Percentiles rank a stretch among this genome's conserved stretches.
Conservation (phyloP, 2,888 invertebrate species). For the Mythimna albipuncta region DNA sequence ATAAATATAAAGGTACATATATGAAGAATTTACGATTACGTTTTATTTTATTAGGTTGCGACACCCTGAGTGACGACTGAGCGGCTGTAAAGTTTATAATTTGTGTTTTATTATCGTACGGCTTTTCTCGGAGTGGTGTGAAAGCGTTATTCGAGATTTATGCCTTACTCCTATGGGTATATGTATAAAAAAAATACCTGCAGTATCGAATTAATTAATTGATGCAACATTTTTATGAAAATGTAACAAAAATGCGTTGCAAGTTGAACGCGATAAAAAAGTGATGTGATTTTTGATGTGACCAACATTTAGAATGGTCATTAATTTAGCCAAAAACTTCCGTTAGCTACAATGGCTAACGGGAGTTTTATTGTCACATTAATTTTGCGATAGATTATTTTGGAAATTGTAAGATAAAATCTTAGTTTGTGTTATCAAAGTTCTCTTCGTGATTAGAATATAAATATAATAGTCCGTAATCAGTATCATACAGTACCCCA, state of each 20-base stretch:
- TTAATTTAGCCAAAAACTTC: neutral
- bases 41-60: constrained; percentile 54
- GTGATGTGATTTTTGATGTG: neutral
- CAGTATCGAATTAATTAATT: constrained; percentile 6
- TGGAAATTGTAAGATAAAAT: too few relatives aligned
- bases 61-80: constrained; percentile 49
- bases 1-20: constrained; percentile 47
- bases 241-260: neutral
- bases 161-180: constrained; percentile 4
- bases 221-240: too few relatives aligned
- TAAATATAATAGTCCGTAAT: too few relatives aligned
- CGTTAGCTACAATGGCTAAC: too few relatives aligned
- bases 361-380: neutral
- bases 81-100: constrained; percentile 47
- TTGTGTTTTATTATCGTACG: constrained; percentile 40
- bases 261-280: neutral
- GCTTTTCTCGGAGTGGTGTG: constrained; percentile 8
- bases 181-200: neutral
- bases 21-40: constrained; percentile 50
- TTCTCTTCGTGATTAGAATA: too few relatives aligned
- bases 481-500: too few relatives aligned
- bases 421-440: too few relatives aligned
- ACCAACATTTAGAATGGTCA: neutral
- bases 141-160: constrained; percentile 23
- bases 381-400: too few relatives aligned